These are phyloP conservation scores for Oxyteleia sp. DNA, from an alignment of 2,888 invertebrate species.

Conservation along the genomic window DNA sequence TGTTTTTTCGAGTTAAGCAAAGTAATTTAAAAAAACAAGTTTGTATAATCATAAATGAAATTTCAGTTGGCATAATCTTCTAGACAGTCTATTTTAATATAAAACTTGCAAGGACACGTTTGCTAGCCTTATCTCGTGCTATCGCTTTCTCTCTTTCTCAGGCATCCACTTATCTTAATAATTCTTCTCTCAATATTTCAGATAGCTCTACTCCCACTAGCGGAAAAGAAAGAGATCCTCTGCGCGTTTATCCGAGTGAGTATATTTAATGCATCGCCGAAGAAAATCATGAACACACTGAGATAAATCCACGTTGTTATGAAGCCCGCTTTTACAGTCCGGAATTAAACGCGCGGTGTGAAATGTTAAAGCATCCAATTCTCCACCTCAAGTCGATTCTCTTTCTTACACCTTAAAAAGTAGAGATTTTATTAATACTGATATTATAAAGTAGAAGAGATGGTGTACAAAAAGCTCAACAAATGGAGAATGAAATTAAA, in stretches of 20 bases:
- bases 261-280: slow-evolving; percentile 61
- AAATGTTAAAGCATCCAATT: slow-evolving; percentile 29
- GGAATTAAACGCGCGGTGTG: slow-evolving; percentile 31
- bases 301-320: slow-evolving; percentile 42
- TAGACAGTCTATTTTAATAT: slow-evolving; percentile 40
- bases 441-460: too few species aligned
- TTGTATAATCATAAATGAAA: slow-evolving; percentile 18
- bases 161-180: slow-evolving; percentile 67
- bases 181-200: slow-evolving; percentile 68
- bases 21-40: slow-evolving; percentile 13
- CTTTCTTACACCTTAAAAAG: too few species aligned
- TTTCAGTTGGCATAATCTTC: slow-evolving; percentile 6
- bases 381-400: background rate
- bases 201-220: slow-evolving; percentile 47
- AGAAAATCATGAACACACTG: slow-evolving; percentile 32
- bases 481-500: too few species aligned
- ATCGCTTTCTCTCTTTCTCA: slow-evolving; percentile 19
- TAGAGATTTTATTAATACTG: too few species aligned
- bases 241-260: slow-evolving; percentile 84
- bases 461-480: too few species aligned
- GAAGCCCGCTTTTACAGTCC: slow-evolving; percentile 6
- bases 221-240: slow-evolving; percentile 73
- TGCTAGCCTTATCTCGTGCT: slow-evolving; percentile 8
- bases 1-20: too few species aligned
- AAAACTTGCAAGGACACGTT: slow-evolving; percentile 14